Base-by-base conservation (phyloP, 2,888 invertebrate species). In the Rambutsinella grinnellia region DNA sequence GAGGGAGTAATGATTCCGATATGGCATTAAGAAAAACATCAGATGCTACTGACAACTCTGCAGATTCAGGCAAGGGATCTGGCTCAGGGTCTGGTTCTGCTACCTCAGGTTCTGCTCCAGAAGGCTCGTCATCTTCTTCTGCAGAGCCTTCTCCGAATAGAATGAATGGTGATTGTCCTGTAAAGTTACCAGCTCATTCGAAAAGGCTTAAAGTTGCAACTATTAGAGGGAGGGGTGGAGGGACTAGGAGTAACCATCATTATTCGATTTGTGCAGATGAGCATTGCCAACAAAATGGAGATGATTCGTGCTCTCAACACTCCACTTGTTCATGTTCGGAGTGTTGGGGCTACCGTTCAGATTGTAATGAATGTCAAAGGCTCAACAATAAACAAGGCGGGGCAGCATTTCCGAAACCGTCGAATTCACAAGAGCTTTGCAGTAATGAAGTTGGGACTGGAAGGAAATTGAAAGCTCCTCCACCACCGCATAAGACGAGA, bases 51-150 rank as follows among this genome's bases (percentile, higher is more conserved):
- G 78, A 78, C 56, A 75, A 80, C 61, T 82, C 82, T 2, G 79
- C 76, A 2, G 83, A 83, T 63, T 83, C 83, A 21, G 83, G 83
- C 10, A 80, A 83, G 57, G 81, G 83, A 0, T 83, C 83, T 2
- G 81, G 77, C 10, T 70, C 71, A 2, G 76, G 60, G 13, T 65
- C 74, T 13, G 61, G 66, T 5, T 62, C 76, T 0, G 54, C 71
- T 1, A 53, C 66, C 1, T 56, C 60, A n/a, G 75, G 78, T 0
- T 69, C 78, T 3, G 65, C 61, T 19, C 65, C 65, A 26, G 69
- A 61, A 57, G 57, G 57, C 21, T 47, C 61, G 19, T 68, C 68
- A 6, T 66, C 57, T 10, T 49, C 51, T 6, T 66, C 71, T 49
- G 58, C 66, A 5, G 66, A 75, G 19, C 78, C 78, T 8, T 71